A percentile compares a stretch with the other conserved stretches of the same genome.
These are phyloP conservation scores for Macropus fuliginosus DNA, from an alignment of 2,797 vertebrate species.

Conservation along the genomic window DNA sequence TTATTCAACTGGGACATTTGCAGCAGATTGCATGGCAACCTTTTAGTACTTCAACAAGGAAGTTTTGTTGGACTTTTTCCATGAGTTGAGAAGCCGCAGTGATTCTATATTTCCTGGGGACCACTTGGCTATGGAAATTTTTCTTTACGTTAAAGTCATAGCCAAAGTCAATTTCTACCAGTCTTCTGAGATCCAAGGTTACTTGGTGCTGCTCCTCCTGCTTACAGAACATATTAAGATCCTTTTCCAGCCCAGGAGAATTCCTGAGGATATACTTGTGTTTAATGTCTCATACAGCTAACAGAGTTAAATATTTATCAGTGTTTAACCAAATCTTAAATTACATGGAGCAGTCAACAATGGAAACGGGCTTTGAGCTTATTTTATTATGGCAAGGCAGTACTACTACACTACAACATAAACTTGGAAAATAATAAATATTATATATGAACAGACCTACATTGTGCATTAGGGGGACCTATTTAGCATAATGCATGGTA, in stretches of 20 bases:
- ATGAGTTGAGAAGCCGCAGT: not conserved
- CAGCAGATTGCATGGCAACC: not conserved
- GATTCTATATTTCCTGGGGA: not conserved
- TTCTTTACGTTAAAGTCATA: not conserved
- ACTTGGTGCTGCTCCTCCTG: not conserved
- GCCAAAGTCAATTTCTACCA: not conserved
- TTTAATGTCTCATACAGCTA: conserved; percentile 8
- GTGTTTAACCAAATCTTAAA: conserved; percentile 30
- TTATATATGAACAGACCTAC: not conserved
- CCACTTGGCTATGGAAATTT: not conserved
- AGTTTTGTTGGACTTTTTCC: not conserved
- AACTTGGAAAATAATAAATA: conserved; percentile 7
- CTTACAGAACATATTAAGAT: not conserved
- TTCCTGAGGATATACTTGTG: not conserved
- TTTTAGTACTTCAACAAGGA: not conserved
- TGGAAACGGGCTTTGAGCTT: not conserved
- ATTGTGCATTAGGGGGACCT: not conserved
- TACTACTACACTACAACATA: not conserved
- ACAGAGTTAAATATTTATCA: conserved; percentile 22
- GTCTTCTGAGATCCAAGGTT: not conserved
- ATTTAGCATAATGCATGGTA: conserved; percentile 1
- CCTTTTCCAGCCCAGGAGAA: not conserved
- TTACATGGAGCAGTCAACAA: not conserved
- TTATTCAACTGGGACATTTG: not conserved
- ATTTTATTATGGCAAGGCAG: not conserved